phyloP scores from a whole-genome alignment of 2,113 vertebrate species.

The Paramisgurnus dabryanus region DNA sequence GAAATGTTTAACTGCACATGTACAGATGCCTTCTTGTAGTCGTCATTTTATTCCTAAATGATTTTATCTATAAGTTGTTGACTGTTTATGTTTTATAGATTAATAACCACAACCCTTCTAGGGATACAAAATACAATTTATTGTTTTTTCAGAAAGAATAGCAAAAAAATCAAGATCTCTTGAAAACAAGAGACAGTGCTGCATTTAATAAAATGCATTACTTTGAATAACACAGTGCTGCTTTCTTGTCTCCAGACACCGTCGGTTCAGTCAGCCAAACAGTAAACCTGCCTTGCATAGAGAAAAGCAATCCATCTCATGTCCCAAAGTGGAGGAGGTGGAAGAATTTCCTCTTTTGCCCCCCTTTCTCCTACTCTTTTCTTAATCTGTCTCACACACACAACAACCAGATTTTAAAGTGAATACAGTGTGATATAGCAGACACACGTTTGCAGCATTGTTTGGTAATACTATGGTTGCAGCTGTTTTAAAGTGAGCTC shows the following conservation, averaged over 20 bases:
- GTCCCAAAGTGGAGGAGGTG: constrained; percentile 46
- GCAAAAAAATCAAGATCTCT: too few relatives aligned
- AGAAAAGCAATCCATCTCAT: constrained; percentile 19
- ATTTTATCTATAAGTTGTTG: background rate
- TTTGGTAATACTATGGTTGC: too few relatives aligned
- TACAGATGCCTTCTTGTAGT: background rate
- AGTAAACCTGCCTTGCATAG: background rate
- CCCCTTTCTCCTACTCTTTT: constrained; percentile 31
- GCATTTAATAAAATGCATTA: constrained; percentile 23
- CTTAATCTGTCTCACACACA: constrained; percentile 28
- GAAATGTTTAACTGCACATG: background rate
- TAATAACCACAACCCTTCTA: background rate
- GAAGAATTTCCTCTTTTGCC: constrained; percentile 50
- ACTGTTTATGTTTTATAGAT: background rate
- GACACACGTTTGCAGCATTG: background rate
- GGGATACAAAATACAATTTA: background rate
- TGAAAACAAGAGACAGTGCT: constrained; percentile 1
- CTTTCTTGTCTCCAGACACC: background rate
- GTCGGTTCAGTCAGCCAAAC: background rate
- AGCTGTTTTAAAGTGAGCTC: background rate
- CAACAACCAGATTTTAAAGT: background rate
- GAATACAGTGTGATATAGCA: background rate
- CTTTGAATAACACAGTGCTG: background rate
- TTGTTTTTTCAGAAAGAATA: background rate
- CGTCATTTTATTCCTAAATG: background rate